phyloP scores from a whole-genome alignment of 2,797 vertebrate genomes.

The Crossoptilon crossoptilon region DNA sequence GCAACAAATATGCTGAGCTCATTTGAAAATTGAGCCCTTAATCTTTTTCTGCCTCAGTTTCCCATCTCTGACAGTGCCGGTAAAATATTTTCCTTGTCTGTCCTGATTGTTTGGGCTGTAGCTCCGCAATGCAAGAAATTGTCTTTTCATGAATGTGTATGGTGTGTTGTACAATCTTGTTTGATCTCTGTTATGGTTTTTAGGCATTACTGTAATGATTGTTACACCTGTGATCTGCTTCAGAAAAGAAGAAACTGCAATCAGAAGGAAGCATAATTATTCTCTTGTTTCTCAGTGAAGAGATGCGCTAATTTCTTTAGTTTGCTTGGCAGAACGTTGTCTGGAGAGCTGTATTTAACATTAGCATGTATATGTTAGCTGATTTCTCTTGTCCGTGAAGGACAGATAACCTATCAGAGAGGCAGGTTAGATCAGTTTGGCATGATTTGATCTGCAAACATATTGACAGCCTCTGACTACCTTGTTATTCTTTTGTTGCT shows the following conservation, averaged over 20 bases:
- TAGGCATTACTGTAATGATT: not conserved
- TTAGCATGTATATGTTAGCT: not conserved
- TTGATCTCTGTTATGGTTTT: slow-evolving; percentile 1
- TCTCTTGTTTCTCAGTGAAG: not conserved
- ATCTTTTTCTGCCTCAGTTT: slow-evolving; percentile 67
- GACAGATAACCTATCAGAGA: slow-evolving; percentile 29
- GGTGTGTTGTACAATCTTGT: slow-evolving; percentile 19
- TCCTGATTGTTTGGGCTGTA: slow-evolving; percentile 40
- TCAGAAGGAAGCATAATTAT: slow-evolving; percentile 10
- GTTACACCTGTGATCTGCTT: not conserved
- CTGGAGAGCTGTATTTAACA: not conserved
- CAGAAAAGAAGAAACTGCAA: slow-evolving; percentile 5
- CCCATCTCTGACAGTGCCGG: slow-evolving; percentile 31
- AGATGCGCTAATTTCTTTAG: not conserved
- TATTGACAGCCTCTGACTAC: not conserved
- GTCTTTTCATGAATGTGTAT: slow-evolving; percentile 25
- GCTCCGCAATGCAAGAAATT: slow-evolving; percentile 6
- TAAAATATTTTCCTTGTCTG: slow-evolving; percentile 27
- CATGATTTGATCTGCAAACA: not conserved
- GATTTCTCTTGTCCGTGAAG: not conserved
- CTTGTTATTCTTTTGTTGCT: not conserved
- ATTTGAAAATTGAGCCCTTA: slow-evolving; percentile 55
- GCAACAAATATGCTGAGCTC: slow-evolving; percentile 55
- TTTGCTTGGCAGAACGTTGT: not conserved
- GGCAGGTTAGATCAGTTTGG: slow-evolving; percentile 14